These are phyloP conservation scores for Drosophila saltans DNA, from an alignment of 1,140 invertebrate species.

Conservation along the genomic window DNA sequence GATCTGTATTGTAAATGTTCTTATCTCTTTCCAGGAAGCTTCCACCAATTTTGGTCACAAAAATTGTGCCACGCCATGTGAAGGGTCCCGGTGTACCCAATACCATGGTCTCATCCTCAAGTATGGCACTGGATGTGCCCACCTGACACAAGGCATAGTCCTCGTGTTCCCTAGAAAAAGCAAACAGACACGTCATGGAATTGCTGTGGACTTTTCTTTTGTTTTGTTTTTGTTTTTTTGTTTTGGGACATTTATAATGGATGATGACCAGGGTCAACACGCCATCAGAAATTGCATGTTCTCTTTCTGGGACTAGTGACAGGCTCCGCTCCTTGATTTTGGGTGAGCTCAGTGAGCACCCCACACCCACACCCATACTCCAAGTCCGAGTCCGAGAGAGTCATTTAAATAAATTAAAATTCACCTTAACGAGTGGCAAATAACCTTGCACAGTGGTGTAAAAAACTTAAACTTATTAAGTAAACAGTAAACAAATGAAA, in stretches of 20 bases:
- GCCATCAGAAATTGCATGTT: slow-evolving; percentile 77
- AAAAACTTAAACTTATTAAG: too few species aligned
- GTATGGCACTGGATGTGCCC: slow-evolving; percentile 92
- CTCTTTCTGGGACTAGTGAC: slow-evolving; percentile 19
- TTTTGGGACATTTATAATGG: slow-evolving; percentile 11
- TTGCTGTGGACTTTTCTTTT: not conserved
- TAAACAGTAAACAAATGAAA: too few species aligned
- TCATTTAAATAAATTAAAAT: slow-evolving; percentile 80
- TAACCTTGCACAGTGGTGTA: not conserved
- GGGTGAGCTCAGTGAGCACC: slow-evolving; percentile 47
- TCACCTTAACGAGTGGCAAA: slow-evolving; percentile 56
- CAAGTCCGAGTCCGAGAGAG: not conserved
- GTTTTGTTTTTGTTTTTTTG: not conserved
- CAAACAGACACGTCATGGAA: not conserved
- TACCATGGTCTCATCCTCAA: slow-evolving; percentile 91
- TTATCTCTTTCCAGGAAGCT: slow-evolving; percentile 90
- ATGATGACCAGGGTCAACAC: slow-evolving; percentile 37
- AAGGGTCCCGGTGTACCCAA: slow-evolving; percentile 94
- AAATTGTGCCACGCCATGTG: slow-evolving; percentile 95
- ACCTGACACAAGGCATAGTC: slow-evolving; percentile 96
- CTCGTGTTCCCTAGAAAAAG: slow-evolving; percentile 86
- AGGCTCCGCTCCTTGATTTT: slow-evolving; percentile 51
- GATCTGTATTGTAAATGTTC: slow-evolving; percentile 89
- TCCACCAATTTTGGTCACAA: slow-evolving; percentile 89
- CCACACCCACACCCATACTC: not conserved